These are phyloP conservation scores for Karalla daura DNA, from an alignment of 2,797 vertebrate species.

Conservation along the genomic window DNA sequence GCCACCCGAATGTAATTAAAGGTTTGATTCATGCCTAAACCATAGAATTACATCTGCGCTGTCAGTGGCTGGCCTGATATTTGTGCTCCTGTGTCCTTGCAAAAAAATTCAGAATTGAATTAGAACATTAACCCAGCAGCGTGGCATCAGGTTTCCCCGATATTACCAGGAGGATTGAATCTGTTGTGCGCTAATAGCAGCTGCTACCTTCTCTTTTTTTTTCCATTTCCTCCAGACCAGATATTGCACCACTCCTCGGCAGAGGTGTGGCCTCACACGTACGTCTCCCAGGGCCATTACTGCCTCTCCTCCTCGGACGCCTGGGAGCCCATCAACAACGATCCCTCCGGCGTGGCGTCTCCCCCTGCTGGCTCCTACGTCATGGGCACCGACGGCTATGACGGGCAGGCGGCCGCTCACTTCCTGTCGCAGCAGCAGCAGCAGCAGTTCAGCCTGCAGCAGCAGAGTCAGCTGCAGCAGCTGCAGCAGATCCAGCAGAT, in stretches of 20 bases:
- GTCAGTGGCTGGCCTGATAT: not conserved
- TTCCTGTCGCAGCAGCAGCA: slow-evolving; percentile 87
- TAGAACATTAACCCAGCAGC: not conserved
- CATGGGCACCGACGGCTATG: slow-evolving; percentile 87
- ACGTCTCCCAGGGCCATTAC: slow-evolving; percentile 98
- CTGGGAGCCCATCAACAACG: slow-evolving; percentile 94
- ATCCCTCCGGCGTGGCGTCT: slow-evolving; percentile 93
- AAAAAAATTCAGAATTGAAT: slow-evolving; percentile 10
- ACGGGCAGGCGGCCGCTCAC: slow-evolving; percentile 88
- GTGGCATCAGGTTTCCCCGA: not conserved
- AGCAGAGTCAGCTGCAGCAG: slow-evolving; percentile 88
- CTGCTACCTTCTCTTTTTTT: slow-evolving; percentile 24
- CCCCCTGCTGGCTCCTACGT: slow-evolving; percentile 91
- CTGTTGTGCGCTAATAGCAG: slow-evolving; percentile 12
- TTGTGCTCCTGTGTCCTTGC: not conserved
- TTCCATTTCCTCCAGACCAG: slow-evolving; percentile 84
- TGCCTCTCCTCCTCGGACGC: slow-evolving; percentile 97
- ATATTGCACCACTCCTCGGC: slow-evolving; percentile 94
- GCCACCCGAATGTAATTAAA: not conserved
- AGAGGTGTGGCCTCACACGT: slow-evolving; percentile 97
- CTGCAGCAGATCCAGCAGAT: slow-evolving; percentile 90
- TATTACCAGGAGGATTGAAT: not conserved
- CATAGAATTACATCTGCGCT: not conserved
- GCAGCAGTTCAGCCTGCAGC: slow-evolving; percentile 85
- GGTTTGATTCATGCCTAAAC: not conserved